These are phyloP conservation scores for Paedocypris micromegethes DNA, from an alignment of 2,797 vertebrate species.

Conservation along the genomic window DNA sequence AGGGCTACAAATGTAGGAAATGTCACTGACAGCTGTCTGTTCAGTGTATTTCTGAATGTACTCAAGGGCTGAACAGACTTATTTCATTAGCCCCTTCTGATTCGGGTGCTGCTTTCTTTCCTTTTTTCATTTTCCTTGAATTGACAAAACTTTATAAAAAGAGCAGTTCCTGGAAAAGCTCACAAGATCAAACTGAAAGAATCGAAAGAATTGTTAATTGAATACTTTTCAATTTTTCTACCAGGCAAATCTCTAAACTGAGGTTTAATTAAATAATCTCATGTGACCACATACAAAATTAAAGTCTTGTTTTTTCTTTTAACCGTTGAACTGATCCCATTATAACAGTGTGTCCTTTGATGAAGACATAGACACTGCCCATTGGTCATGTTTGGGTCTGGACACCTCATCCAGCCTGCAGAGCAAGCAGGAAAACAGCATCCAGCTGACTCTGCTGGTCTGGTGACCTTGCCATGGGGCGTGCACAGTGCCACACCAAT, in stretches of 20 bases:
- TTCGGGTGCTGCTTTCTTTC: background rate
- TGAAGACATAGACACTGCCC: slow-evolving; percentile 28
- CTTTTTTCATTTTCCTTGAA: background rate
- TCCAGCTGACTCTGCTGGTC: slow-evolving; percentile 33
- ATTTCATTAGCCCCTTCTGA: slow-evolving; percentile 5
- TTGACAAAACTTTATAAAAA: slow-evolving; percentile 11
- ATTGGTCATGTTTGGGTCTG: slow-evolving; percentile 37
- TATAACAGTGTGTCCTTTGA: slow-evolving; percentile 21
- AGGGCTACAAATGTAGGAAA: slow-evolving; percentile 2
- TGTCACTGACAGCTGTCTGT: slow-evolving; percentile 26
- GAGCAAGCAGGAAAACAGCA: slow-evolving; percentile 25
- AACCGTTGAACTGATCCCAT: slow-evolving; percentile 15
- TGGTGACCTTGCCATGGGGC: slow-evolving; percentile 43
- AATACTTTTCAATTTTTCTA: too few relatives aligned
- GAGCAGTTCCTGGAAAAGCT: slow-evolving; percentile 15
- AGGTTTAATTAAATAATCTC: too few relatives aligned
- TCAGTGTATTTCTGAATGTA: slow-evolving; percentile 25
- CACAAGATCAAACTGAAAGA: background rate
- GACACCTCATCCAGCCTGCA: slow-evolving; percentile 29
- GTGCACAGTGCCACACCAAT: slow-evolving; percentile 3
- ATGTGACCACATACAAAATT: too few relatives aligned
- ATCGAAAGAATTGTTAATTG: too few relatives aligned
- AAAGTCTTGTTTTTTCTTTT: slow-evolving; percentile 5
- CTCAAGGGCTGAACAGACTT: background rate
- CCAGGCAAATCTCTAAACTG: background rate